Conservation (phyloP, 2,797 vertebrate genomes). For the Pogonophryne albipinna region DNA sequence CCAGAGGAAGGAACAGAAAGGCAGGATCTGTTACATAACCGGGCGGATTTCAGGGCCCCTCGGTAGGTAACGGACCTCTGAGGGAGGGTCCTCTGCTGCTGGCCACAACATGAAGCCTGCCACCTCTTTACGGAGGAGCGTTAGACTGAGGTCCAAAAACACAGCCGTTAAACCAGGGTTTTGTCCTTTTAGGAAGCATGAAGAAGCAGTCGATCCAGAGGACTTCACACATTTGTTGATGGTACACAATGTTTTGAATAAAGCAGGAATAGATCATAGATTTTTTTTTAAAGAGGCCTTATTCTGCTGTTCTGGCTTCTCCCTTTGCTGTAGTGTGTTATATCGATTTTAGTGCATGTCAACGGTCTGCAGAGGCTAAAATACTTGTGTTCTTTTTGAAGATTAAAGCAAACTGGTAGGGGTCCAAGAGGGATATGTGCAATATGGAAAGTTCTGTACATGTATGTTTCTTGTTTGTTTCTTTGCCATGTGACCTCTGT, state of each 20-base stretch:
- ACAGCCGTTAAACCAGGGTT: constrained; percentile 21
- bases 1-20: constrained; percentile 38
- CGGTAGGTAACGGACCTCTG: constrained; percentile 25
- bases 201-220: constrained; percentile 10
- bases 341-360: too few species aligned
- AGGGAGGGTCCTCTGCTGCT: constrained; percentile 16
- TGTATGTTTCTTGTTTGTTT: too few species aligned
- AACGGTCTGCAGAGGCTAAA: too few species aligned
- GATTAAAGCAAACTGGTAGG: too few species aligned
- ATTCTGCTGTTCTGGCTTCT: too few species aligned
- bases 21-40: constrained; percentile 56
- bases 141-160: constrained; percentile 26
- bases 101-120: constrained; percentile 49
- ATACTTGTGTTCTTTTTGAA: too few species aligned
- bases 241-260: background rate
- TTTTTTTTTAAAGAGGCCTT: too few species aligned
- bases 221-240: constrained; percentile 2
- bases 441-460: too few species aligned
- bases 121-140: constrained; percentile 29
- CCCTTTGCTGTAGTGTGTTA: too few species aligned
- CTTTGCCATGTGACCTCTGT: too few species aligned
- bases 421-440: too few species aligned
- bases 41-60: constrained; percentile 55
- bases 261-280: background rate
- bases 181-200: constrained; percentile 8